Conservation (phyloP, 2,888 invertebrate species). For the Hypselothyrea guttata region DNA sequence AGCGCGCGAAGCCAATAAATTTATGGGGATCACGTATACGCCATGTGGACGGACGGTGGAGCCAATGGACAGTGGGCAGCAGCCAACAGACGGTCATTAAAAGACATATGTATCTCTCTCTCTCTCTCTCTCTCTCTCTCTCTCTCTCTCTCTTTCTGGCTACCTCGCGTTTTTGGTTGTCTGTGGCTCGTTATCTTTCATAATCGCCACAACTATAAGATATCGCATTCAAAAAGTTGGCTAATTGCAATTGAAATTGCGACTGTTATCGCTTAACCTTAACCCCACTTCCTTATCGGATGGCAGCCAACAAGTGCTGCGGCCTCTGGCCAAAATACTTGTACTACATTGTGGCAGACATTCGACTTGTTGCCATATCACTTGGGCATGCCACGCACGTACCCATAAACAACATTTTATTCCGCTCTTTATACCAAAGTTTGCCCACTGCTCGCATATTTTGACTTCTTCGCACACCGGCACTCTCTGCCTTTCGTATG, state of each 20-base stretch:
- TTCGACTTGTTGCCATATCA: constrained; percentile 7
- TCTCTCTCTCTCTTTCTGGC: constrained; percentile 21
- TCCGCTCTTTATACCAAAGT: constrained; percentile 59
- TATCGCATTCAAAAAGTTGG: constrained; percentile 39
- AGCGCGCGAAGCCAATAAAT: constrained; percentile 43
- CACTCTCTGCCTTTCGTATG: not conserved
- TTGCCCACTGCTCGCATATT: constrained; percentile 28
- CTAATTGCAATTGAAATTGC: constrained; percentile 46
- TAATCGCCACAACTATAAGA: constrained; percentile 24
- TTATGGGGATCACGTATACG: constrained; percentile 71
- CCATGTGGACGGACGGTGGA: constrained; percentile 27
- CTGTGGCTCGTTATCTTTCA: constrained; percentile 33
- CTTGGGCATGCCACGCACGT: constrained; percentile 52
- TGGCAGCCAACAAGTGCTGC: not conserved
- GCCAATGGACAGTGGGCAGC: not conserved
- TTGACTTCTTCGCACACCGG: too few species aligned
- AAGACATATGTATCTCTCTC: constrained; percentile 1
- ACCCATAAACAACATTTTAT: constrained; percentile 62
- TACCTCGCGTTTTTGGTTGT: not conserved
- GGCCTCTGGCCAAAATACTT: not conserved
- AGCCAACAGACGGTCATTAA: not conserved
- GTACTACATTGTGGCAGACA: not conserved
- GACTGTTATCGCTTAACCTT: constrained; percentile 46
- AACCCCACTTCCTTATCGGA: constrained; percentile 49
- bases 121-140: constrained; percentile 5